Evolutionary conservation across 2,113 vertebrate species (phyloP).

Genomic region (Poeciliopsis turrubarensis): DNA sequence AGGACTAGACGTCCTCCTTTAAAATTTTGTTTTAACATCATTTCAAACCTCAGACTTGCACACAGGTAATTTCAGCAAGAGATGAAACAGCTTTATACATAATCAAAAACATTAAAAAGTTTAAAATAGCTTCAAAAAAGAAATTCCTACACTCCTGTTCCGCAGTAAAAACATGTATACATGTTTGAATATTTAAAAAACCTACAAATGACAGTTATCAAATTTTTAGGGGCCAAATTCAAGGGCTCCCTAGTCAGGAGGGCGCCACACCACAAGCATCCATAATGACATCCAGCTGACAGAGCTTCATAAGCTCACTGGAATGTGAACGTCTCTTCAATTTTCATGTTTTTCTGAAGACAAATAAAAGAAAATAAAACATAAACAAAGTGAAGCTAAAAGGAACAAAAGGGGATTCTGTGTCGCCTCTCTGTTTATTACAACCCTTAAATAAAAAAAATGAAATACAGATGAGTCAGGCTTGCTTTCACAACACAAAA

Average conservation of each 20-base stretch:
- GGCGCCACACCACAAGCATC: slow-evolving; percentile 53
- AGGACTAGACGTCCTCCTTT: too few species aligned
- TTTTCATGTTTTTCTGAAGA: slow-evolving; percentile 37
- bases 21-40: too few species aligned
- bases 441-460: slow-evolving; percentile 14
- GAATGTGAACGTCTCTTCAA: slow-evolving; percentile 58
- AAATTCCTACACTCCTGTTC: slow-evolving; percentile 53
- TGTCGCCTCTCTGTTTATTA: slow-evolving; percentile 9
- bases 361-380: slow-evolving; percentile 28
- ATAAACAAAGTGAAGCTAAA: slow-evolving; percentile 11
- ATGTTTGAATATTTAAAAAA: neutral
- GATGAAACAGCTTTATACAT: slow-evolving; percentile 57
- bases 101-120: slow-evolving; percentile 60
- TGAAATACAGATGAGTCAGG: slow-evolving; percentile 19
- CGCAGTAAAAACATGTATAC: slow-evolving; percentile 1
- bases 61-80: slow-evolving; percentile 38
- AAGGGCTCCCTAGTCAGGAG: slow-evolving; percentile 28
- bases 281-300: slow-evolving; percentile 77
- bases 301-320: slow-evolving; percentile 37
- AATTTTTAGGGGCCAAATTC: slow-evolving; percentile 23
- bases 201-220: slow-evolving; percentile 57
- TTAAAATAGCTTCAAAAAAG: slow-evolving; percentile 43
- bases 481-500: slow-evolving; percentile 21
- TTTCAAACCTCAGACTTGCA: too few species aligned
- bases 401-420: neutral